A percentile compares a stretch with the other conserved stretches of the same genome.
These are phyloP conservation scores for Gryon sp. DNA, from an alignment of 1,140 invertebrate species.

Conservation along the genomic window DNA sequence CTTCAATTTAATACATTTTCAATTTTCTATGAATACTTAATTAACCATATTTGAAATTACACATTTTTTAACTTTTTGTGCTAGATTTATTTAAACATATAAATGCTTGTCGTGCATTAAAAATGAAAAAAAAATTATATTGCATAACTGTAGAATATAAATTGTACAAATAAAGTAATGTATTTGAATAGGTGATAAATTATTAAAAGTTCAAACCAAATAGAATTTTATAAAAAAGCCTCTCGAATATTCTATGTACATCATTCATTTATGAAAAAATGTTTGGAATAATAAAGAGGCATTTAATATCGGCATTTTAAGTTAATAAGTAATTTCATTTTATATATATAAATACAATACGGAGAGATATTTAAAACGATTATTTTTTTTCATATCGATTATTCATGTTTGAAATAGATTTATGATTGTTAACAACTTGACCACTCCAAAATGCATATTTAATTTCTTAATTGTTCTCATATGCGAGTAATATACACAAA, in stretches of 20 bases:
- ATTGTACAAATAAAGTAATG: constrained; percentile 11
- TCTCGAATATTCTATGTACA: neutral
- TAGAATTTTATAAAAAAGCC: constrained; percentile 13
- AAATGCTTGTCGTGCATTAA: too few species aligned
- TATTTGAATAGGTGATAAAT: constrained; percentile 13
- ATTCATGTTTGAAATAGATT: too few species aligned
- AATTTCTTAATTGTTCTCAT: too few species aligned
- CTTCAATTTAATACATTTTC: too few species aligned
- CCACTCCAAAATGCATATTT: too few species aligned
- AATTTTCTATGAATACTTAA: too few species aligned
- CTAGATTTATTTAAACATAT: too few species aligned
- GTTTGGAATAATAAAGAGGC: constrained; percentile 31
- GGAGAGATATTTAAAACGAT: constrained; percentile 7
- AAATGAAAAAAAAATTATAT: neutral
- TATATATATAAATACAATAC: constrained; percentile 11
- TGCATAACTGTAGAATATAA: constrained; percentile 14
- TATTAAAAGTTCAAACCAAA: constrained; percentile 16
- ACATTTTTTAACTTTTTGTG: too few species aligned
- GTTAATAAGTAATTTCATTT: constrained; percentile 45
- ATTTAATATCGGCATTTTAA: constrained; percentile 42
- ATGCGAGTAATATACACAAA: too few species aligned
- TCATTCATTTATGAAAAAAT: constrained; percentile 18
- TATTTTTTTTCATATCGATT: constrained; percentile 35
- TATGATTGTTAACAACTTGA: too few species aligned
- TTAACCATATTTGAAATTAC: too few species aligned